Evolutionary conservation across 2,888 invertebrate species (phyloP).

Genomic region (Carcina quercana): DNA sequence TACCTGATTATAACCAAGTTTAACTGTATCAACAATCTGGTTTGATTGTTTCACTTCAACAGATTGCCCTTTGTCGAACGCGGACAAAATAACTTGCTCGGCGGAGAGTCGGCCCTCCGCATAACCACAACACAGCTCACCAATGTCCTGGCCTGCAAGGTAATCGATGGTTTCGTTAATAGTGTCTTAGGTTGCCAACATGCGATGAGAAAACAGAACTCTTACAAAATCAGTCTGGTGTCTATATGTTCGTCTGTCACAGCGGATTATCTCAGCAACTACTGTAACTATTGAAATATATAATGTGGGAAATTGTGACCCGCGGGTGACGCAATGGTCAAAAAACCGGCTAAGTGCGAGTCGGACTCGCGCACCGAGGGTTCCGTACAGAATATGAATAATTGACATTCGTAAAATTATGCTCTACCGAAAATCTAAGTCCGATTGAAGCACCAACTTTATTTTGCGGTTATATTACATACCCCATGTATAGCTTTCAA

Average conservation of each 20-base stretch:
- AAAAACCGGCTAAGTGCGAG: too few relatives aligned
- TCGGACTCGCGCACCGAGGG: too few relatives aligned
- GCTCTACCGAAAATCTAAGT: too few relatives aligned
- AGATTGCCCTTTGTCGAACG: not conserved
- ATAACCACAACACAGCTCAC: constrained; percentile 91
- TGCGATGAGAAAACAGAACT: not conserved
- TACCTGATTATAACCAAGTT: too few relatives aligned
- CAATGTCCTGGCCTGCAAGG: constrained; percentile 57
- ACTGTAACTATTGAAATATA: not conserved
- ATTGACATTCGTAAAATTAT: too few relatives aligned
- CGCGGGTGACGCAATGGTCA: too few relatives aligned
- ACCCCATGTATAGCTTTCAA: too few relatives aligned
- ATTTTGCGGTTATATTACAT: too few relatives aligned
- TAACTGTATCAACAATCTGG: not conserved
- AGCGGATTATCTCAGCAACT: not conserved
- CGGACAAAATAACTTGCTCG: constrained; percentile 80
- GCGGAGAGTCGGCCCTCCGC: constrained; percentile 87
- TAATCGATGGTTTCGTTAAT: not conserved
- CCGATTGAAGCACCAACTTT: too few relatives aligned
- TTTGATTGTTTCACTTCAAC: not conserved
- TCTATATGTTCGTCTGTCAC: not conserved
- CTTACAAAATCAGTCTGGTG: not conserved
- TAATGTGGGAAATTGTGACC: not conserved
- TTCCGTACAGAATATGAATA: too few relatives aligned
- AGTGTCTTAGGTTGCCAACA: not conserved